Evolutionary conservation across 2,113 vertebrate genomes (phyloP).

Genomic region (Coptodon rendalli): DNA sequence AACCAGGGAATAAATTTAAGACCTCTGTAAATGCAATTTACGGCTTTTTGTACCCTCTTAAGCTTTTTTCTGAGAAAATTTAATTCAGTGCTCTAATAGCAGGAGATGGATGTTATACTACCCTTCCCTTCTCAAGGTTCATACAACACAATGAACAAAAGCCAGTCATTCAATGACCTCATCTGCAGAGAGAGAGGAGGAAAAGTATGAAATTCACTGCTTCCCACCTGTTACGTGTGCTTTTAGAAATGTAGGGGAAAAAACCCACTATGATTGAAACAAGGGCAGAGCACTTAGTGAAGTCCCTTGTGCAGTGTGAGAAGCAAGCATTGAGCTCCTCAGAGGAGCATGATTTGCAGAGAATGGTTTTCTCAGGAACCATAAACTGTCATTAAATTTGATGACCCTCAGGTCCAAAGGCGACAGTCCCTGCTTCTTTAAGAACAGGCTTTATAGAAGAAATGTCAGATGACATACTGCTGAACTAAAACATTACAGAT

Average conservation of each 20-base stretch:
- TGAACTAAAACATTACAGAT: background rate
- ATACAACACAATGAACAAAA: background rate
- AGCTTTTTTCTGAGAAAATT: background rate
- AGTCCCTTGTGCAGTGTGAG: background rate
- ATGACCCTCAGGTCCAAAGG: background rate
- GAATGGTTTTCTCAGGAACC: background rate
- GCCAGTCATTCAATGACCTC: background rate
- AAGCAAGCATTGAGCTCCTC: background rate
- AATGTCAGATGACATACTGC: background rate
- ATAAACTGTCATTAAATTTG: background rate
- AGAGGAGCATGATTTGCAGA: background rate
- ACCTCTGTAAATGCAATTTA: background rate
- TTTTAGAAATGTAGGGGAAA: background rate
- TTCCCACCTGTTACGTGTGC: background rate
- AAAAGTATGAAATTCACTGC: background rate
- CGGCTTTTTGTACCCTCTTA: background rate
- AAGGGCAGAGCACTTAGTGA: background rate
- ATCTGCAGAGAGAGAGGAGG: background rate
- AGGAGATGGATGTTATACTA: background rate
- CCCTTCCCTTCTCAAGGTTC: background rate
- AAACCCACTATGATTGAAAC: background rate
- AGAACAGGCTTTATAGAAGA: background rate
- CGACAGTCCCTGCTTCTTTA: background rate
- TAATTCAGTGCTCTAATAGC: background rate
- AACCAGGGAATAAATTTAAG: background rate